phyloP scores from a whole-genome alignment of 2,888 invertebrate species.

The Apotomis betuletana region DNA sequence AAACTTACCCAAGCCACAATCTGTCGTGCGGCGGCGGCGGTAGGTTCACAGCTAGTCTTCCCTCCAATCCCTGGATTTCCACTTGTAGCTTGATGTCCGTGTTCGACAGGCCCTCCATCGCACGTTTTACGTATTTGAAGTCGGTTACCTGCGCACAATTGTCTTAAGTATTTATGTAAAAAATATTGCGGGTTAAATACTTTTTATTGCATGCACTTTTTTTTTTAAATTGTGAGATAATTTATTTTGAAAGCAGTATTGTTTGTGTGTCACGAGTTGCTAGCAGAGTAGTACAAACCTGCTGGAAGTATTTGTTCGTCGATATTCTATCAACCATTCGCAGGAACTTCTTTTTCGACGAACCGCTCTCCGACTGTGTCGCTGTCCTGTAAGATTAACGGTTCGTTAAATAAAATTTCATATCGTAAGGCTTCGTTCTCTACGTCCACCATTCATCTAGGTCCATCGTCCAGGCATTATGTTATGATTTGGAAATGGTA shows the following conservation, averaged over 20 bases:
- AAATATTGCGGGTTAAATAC: no score
- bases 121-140: slow-evolving; percentile 92
- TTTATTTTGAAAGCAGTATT: neutral
- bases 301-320: slow-evolving; percentile 93
- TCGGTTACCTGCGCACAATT: slow-evolving; percentile 87
- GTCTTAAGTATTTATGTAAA: no score
- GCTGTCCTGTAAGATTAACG: slow-evolving; percentile 49
- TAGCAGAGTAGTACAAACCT: slow-evolving; percentile 69
- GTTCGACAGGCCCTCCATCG: slow-evolving; percentile 95
- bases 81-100: slow-evolving; percentile 93
- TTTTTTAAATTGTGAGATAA: no score
- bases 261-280: neutral
- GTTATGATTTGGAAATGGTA: no score
- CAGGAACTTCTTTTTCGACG: slow-evolving; percentile 87
- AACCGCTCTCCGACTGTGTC: slow-evolving; percentile 74
- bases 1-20: slow-evolving; percentile 90
- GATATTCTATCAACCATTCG: slow-evolving; percentile 93
- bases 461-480: no score
- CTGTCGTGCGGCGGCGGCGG: slow-evolving; percentile 95
- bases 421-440: no score
- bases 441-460: no score
- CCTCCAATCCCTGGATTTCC: slow-evolving; percentile 90
- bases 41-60: slow-evolving; percentile 91
- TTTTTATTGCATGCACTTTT: no score
- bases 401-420: neutral